Base-by-base conservation (phyloP, 2,113 vertebrate species). In the Peromyscus maniculatus region DNA sequence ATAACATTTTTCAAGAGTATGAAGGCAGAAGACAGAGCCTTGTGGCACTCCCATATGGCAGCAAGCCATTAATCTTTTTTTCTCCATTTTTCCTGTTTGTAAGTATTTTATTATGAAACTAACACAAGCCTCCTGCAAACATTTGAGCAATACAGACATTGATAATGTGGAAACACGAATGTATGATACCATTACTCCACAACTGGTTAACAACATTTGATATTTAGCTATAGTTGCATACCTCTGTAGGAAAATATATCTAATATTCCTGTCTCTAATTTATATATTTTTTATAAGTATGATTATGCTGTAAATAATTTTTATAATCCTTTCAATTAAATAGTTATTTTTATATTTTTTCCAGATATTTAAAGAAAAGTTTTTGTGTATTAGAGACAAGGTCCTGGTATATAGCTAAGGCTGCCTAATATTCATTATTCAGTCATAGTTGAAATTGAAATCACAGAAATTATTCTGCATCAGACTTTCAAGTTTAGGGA, bases 1-100 rank as follows among this genome's bases (percentile, higher is more conserved):
- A 94, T 95, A 96, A 97, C 83, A 97, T 95, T 97, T 97, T 97
- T 98, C 96, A 97, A 94, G 43, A 95, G 74, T 71, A 69, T 92
- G 55, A 96, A 97, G 22, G 92, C 49, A 88, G 59, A 80, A 97
- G 93, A 93, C 92, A 96, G 92, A 96, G 84, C 64, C 90, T 86
- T 93, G 62, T 94, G 92, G 90, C 97, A 95, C 57, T 97, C 62
- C 46, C 77, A 96, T 92, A 59, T 97, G 92, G 80, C 87, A 97
- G 84, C 26, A 90, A 95, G 88, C n/a, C 92, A 97, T 95, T 95
- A 69, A 91, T 97, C 94, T 87, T 96, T 79, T 33, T 67, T 71
- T 71, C 93, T 57, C 43, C 66, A 67, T 91, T 96, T 71, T 89
- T 95, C n/a, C 79, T 39, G 57, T 80, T 87, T 69, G 36, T 89